Conservation (phyloP, 2,888 invertebrate genomes). For the Megaustenia siamemsis region DNA sequence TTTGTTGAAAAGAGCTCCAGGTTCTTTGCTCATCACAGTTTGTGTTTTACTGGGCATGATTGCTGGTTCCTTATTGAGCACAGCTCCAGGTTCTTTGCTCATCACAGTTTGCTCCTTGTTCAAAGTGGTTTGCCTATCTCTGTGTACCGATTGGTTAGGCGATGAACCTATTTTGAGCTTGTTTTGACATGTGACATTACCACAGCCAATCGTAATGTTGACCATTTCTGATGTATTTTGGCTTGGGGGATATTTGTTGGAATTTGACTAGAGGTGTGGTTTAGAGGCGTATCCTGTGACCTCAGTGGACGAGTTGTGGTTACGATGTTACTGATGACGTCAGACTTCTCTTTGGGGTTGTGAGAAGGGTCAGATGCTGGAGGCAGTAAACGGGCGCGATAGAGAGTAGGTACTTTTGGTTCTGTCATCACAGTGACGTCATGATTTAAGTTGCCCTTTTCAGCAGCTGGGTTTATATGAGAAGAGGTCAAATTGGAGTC, state of each 20-base stretch:
- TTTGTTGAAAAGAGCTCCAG: too few species aligned
- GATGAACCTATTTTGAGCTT: neutral
- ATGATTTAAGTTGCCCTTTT: neutral
- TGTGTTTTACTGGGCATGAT: too few species aligned
- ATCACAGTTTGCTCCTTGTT: neutral
- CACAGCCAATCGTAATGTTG: neutral
- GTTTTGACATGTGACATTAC: neutral
- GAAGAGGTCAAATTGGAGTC: neutral
- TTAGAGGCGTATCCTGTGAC: too few species aligned
- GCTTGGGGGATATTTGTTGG: neutral
- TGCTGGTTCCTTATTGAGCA: too few species aligned
- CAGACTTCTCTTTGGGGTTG: neutral
- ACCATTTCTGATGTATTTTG: neutral
- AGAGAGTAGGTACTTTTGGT: neutral
- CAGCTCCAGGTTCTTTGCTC: too few species aligned
- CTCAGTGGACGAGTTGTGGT: too few species aligned
- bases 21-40: too few species aligned
- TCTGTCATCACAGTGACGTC: neutral
- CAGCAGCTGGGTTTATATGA: neutral
- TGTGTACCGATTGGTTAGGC: neutral
- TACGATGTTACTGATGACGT: neutral
- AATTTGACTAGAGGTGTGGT: too few species aligned
- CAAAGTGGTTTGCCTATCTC: neutral
- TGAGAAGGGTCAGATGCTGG: neutral
- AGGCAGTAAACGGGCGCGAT: neutral